These are phyloP conservation scores for Taurulus bubalis DNA, from an alignment of 2,113 vertebrate species.

Conservation along the genomic window DNA sequence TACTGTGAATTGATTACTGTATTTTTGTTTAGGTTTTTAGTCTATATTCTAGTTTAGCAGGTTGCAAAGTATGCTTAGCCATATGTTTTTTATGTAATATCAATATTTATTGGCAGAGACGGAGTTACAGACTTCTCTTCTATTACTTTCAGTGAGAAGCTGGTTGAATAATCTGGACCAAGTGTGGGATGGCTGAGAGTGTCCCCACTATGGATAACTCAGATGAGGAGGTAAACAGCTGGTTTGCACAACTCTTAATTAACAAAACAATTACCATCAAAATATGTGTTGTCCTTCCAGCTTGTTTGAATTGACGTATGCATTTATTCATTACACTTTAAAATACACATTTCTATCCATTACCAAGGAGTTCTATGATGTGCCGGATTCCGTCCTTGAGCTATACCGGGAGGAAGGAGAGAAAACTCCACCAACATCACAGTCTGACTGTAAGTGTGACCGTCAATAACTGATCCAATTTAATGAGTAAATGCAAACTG, in stretches of 20 bases:
- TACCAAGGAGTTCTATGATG: slow-evolving; percentile 14
- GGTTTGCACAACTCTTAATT: neutral
- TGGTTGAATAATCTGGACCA: slow-evolving; percentile 9
- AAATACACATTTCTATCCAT: neutral
- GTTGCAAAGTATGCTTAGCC: neutral
- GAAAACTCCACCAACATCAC: neutral
- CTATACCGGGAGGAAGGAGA: neutral
- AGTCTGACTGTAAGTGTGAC: slow-evolving; percentile 20
- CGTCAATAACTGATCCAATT: neutral
- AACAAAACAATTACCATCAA: neutral
- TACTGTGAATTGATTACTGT: neutral
- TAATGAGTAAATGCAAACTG: neutral
- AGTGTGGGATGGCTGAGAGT: neutral
- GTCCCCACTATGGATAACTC: neutral
- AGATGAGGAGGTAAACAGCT: slow-evolving; percentile 2
- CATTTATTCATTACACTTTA: neutral
- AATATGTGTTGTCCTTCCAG: neutral
- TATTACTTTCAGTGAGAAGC: slow-evolving; percentile 8
- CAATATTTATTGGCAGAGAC: neutral
- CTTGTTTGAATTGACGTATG: neutral
- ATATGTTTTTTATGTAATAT: neutral
- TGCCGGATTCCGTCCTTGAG: neutral
- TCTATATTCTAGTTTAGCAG: neutral
- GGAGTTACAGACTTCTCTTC: neutral
- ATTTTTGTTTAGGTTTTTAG: neutral